phyloP scores from a whole-genome alignment of 1,140 invertebrate species.

The Drosophila mauritiana region DNA sequence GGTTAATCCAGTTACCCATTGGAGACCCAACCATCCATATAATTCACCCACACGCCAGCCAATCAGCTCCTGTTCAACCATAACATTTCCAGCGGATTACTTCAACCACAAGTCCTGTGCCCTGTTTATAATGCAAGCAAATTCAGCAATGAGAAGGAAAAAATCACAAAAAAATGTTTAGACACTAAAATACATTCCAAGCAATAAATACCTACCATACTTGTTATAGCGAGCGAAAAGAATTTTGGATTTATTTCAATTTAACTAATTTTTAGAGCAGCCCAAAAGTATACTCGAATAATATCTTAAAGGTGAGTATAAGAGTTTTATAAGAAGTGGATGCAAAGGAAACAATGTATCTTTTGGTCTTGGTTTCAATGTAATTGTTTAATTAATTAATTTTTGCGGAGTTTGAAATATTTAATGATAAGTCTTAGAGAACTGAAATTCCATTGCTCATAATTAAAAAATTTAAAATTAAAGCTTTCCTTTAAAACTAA shows the following conservation, averaged over 20 bases:
- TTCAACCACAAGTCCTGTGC: constrained; percentile 45
- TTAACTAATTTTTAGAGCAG: background rate
- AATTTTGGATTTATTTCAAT: background rate
- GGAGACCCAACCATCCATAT: constrained; percentile 1
- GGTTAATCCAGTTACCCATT: constrained; percentile 31
- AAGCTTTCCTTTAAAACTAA: too few relatives aligned
- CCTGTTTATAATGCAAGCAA: constrained; percentile 62
- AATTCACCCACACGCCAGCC: constrained; percentile 19
- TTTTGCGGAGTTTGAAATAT: background rate
- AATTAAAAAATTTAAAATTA: too few relatives aligned
- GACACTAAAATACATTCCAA: constrained; percentile 66
- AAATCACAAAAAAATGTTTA: constrained; percentile 60
- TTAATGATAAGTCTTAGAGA: too few relatives aligned
- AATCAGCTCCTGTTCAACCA: constrained; percentile 37
- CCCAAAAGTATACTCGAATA: constrained; percentile 47
- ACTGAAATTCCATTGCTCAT: too few relatives aligned
- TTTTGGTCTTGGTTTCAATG: background rate
- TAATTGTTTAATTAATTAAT: background rate
- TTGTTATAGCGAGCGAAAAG: constrained; percentile 52
- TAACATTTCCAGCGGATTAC: constrained; percentile 16
- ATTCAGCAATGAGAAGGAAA: constrained; percentile 56
- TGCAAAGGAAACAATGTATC: too few relatives aligned
- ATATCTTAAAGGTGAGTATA: background rate
- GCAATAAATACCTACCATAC: constrained; percentile 71
- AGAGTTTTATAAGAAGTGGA: constrained; percentile 12